Evolutionary conservation across 2,888 invertebrate genomes (phyloP).

Genomic region (Platycheirus rosarum): DNA sequence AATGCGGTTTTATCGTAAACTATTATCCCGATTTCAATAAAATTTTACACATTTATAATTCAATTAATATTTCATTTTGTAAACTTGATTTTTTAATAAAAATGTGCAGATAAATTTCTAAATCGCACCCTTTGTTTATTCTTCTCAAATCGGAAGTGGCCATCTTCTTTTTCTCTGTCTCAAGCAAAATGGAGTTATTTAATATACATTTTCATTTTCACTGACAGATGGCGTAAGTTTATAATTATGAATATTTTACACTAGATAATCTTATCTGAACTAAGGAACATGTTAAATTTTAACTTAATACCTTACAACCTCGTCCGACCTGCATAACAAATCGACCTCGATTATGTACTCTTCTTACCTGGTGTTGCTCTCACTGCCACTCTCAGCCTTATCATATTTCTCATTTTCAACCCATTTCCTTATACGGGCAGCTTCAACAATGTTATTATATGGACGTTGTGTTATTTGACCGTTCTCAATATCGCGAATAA

Average conservation of each 20-base stretch:
- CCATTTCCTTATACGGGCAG: slow-evolving; percentile 6
- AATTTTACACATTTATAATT: no score
- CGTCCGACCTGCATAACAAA: slow-evolving; percentile 20
- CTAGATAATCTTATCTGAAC: no score
- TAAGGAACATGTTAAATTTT: slow-evolving; percentile 1
- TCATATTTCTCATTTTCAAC: not conserved
- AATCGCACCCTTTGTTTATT: no score
- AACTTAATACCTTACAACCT: slow-evolving; percentile 24
- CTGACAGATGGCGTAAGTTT: not conserved
- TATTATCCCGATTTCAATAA: no score
- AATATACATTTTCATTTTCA: not conserved
- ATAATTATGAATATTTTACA: not conserved
- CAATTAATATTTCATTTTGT: no score
- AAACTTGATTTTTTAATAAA: no score
- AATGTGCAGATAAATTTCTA: no score
- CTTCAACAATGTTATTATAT: slow-evolving; percentile 10
- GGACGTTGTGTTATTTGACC: slow-evolving; percentile 8
- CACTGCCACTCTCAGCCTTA: not conserved
- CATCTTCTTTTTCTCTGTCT: not conserved
- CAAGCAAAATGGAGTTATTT: not conserved
- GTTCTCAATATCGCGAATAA: slow-evolving; percentile 10
- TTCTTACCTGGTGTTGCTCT: not conserved
- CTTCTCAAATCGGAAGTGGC: no score
- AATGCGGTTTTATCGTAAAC: no score
- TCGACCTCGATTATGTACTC: slow-evolving; percentile 5